Evolutionary conservation across 37 sponge, comb jelly and placozoan genomes (phyloP).

Genomic region (Axinella damicornis): DNA sequence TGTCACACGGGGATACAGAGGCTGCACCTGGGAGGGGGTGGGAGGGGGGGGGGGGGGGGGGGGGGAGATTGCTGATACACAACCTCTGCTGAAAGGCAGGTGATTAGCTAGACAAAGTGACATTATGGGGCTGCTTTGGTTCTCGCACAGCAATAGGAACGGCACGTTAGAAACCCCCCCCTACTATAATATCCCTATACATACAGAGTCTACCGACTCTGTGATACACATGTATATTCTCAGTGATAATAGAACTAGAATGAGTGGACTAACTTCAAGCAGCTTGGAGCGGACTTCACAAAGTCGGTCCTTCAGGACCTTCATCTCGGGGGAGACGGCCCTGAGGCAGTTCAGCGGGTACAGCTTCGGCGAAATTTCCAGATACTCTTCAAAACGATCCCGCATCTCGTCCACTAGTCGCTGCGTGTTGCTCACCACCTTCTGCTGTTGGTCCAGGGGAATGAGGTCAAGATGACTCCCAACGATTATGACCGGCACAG

Average conservation of each 20-base stretch:
- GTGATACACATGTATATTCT: too few species aligned
- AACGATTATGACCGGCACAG: constrained; percentile 77
- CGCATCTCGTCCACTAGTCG: constrained; percentile 48
- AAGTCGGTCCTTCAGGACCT: constrained; percentile 62
- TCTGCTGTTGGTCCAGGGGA: not conserved
- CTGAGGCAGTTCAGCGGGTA: constrained; percentile 66
- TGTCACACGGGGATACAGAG: constrained; percentile 64
- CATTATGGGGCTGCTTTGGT: too few species aligned
- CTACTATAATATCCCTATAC: too few species aligned
- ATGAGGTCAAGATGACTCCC: constrained; percentile 76
- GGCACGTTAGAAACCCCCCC: too few species aligned
- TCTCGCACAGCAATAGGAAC: too few species aligned
- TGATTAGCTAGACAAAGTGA: too few species aligned
- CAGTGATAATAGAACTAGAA: too few species aligned
- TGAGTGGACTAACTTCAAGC: constrained; percentile 59
- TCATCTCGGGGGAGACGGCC: constrained; percentile 60
- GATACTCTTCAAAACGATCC: constrained; percentile 47
- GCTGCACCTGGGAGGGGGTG: constrained; percentile 28
- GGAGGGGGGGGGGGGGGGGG: too few species aligned
- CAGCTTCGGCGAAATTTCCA: constrained; percentile 58
- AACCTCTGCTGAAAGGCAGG: too few species aligned
- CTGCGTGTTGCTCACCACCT: constrained; percentile 33
- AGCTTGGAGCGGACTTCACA: constrained; percentile 34
- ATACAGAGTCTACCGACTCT: too few species aligned
- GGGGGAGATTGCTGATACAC: too few species aligned